Evolutionary conservation across 2,113 vertebrate species (phyloP), one percentile per base, ranked within the genome.

Genomic region (Donacobius atricapilla): DNA sequence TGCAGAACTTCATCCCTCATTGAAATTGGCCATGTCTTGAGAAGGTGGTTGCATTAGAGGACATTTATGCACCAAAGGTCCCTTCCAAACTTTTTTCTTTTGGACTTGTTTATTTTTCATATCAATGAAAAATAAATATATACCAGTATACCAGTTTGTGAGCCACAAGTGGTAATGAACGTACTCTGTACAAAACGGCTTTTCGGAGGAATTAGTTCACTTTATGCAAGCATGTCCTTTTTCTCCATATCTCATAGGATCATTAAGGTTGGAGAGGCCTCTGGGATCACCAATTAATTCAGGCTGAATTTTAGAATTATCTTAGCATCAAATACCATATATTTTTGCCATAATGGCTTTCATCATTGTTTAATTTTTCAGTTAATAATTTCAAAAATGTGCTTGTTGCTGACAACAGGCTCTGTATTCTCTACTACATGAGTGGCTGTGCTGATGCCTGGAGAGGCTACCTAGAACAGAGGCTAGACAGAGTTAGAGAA

Each of bases 371-470:
- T 2, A 47, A n/a, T 60, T 83, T 95, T 92, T 83, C 42, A 57
- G 48, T 48, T 65, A 86, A 33, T 27, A 68, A 47, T 77, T 72
- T 91, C 48, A 77, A 44, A 60, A 8, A 10, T 14, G 4, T 33
- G 30, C 20, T 25, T 58, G 10, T 39, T 83, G 63, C 17, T 83
- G 63, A 56, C 7, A 69, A 31, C 17, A 65, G 22, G 15, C 51
- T 81, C 31, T 30, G 1, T 37, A n/a, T 11, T 12, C 5, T 48
- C 9, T 53, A 7, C 0, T 3, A 21, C 4, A 0, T 3, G 10
- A 47, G 21, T 51, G 71, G 37, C 27, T 56, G 15, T 18, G 40
- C 24, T 53, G 19, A 42, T 64, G 14, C 18, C 24, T 42, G 31
- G 24, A 53, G 47, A 40, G 37, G 31, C 14, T 40, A 16, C 45